Conservation (phyloP, 2,888 invertebrate genomes). For the Aricia artaxerxes region DNA sequence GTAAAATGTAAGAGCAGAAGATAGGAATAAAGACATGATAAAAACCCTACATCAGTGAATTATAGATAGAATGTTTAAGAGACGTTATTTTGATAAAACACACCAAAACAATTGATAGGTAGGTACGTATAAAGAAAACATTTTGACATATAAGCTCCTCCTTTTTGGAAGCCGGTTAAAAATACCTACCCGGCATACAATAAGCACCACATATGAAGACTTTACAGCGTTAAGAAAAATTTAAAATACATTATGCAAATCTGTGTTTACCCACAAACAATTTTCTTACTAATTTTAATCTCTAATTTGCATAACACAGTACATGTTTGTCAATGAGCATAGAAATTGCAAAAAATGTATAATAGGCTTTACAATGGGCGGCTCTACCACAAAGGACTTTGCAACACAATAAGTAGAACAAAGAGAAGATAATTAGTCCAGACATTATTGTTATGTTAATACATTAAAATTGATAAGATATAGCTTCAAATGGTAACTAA, state of each 20-base stretch:
- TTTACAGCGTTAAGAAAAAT: background rate
- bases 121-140: too few species aligned
- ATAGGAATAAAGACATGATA: too few species aligned
- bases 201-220: background rate
- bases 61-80: too few species aligned
- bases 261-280: background rate
- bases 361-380: background rate
- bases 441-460: constrained; percentile 27
- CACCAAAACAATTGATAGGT: too few species aligned
- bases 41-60: too few species aligned
- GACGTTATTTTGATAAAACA: too few species aligned
- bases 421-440: background rate
- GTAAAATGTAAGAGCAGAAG: too few species aligned
- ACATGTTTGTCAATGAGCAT: background rate
- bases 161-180: background rate
- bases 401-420: constrained; percentile 27
- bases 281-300: background rate
- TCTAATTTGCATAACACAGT: background rate
- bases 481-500: background rate
- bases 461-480: constrained; percentile 23
- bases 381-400: constrained; percentile 7
- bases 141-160: too few species aligned
- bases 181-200: background rate
- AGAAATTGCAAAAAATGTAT: background rate
- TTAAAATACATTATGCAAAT: background rate